Percentiles rank a stretch among this genome's conserved stretches.
phyloP scores from a whole-genome alignment of 2,797 vertebrate species.

The Meda fulgida region DNA sequence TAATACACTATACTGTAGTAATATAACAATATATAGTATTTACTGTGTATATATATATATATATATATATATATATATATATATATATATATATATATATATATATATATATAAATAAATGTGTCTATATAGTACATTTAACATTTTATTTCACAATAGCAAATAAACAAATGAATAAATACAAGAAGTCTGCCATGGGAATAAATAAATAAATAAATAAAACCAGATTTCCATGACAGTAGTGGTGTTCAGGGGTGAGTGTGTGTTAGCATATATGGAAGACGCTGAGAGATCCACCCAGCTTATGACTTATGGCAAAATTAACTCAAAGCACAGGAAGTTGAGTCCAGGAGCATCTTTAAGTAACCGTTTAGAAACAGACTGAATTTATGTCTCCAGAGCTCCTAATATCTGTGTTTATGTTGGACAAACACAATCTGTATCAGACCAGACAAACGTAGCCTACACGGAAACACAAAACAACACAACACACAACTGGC shows the following conservation, averaged over 20 bases:
- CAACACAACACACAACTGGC: not conserved
- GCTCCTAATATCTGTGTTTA: not conserved
- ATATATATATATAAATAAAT: not conserved
- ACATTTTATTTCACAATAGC: not conserved
- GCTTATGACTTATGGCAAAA: not conserved
- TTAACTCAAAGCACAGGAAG: not conserved
- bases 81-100: not conserved
- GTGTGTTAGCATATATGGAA: not conserved
- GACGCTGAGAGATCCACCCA: not conserved
- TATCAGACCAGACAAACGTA: not conserved
- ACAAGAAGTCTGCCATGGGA: no score
- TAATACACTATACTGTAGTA: no score
- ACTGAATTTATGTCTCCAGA: not conserved
- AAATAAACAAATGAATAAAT: not conserved
- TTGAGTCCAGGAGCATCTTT: not conserved
- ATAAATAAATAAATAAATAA: not conserved
- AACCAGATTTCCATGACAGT: not conserved
- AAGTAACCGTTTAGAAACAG: not conserved
- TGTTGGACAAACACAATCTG: not conserved
- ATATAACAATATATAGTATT: no score
- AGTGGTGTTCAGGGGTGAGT: not conserved
- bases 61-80: not conserved
- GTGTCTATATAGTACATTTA: not conserved
- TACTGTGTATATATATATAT: no score
- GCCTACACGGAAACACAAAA: not conserved